Base-by-base conservation (phyloP, 2,888 invertebrate genomes). In the Germaria angustata region DNA sequence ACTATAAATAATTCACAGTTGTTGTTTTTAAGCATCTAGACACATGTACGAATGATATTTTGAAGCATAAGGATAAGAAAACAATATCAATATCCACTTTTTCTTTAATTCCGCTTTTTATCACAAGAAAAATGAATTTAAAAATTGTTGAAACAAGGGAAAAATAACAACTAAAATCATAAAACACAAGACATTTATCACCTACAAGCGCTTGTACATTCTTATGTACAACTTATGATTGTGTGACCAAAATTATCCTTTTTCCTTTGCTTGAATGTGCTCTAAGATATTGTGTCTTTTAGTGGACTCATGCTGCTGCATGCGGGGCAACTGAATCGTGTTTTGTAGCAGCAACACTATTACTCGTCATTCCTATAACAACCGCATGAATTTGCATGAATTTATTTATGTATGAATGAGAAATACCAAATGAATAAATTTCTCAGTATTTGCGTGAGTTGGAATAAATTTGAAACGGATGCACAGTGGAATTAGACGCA, bases 131-230 rank as follows among this genome's bases (percentile, higher is more conserved):
- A 59, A 59, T 34, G 34, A 57, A 22, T 34, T 2, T 9, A 51
- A 22, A 44, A 22, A 55, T 22, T 13, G 6, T n/a, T n/a, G n/a
- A 34, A 22, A 55, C 46, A 34, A 8, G 28, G 32, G 17, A 8
- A 61, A 7, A n/a, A 22, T 0, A 8, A 7, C n/a, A n/a, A n/a
- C n/a, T n/a, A 51, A 66, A 53, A 32, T 55, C 53, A 65, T 75
- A 53, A 44, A 71, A 55, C 46, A 65, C 63, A 36, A 78, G 39
- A 65, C 39, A 78, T 78, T 78, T 55, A 78, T 78, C 78, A 78
- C 71, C 78, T 65, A 57, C 78, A 72, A 71, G 41, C 57, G 22
- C 20, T 34, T 53, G 20, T 44, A 44, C 6, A 53, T 24, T 15
- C 13, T 17, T 28, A 34, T 28, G 15, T 15, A 17, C 17, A 46